Evolutionary conservation across 2,888 invertebrate genomes (phyloP).

Genomic region (Arge pagana): DNA sequence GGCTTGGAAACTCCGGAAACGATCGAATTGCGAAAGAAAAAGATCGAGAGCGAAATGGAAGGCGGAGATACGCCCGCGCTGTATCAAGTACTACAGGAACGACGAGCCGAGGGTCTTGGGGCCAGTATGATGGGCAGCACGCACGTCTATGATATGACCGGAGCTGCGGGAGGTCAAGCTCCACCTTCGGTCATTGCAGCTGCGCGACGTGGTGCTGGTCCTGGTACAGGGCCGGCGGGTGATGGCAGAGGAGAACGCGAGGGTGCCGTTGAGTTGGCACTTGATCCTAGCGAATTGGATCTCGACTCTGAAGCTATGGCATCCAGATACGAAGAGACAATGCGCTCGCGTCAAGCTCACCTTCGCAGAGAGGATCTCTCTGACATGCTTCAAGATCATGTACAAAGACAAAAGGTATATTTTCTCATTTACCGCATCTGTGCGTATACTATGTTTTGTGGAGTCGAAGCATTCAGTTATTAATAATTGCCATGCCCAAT

Average conservation of each 20-base stretch:
- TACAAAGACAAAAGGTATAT: slow-evolving; percentile 88
- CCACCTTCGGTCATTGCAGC: slow-evolving; percentile 62
- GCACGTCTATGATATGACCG: slow-evolving; percentile 94
- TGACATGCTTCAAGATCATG: slow-evolving; percentile 98
- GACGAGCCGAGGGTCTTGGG: slow-evolving; percentile 85
- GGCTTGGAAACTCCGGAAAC: slow-evolving; percentile 99
- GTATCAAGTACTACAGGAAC: slow-evolving; percentile 95
- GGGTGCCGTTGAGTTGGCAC: slow-evolving; percentile 88
- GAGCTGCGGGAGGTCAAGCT: slow-evolving; percentile 64
- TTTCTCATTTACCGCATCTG: slow-evolving; percentile 10
- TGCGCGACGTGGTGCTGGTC: slow-evolving; percentile 41
- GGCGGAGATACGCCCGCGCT: slow-evolving; percentile 92
- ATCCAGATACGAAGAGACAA: slow-evolving; percentile 92
- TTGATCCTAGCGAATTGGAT: slow-evolving; percentile 97
- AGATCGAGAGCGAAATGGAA: slow-evolving; percentile 95
- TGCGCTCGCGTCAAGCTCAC: slow-evolving; percentile 89
- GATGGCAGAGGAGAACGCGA: slow-evolving; percentile 57
- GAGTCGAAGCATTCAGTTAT: too few relatives aligned
- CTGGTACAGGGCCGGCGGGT: slow-evolving; percentile 3
- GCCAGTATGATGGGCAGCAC: slow-evolving; percentile 98
- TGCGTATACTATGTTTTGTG: slow-evolving; percentile 11
- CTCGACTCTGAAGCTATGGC: slow-evolving; percentile 96
- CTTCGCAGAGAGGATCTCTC: slow-evolving; percentile 92
- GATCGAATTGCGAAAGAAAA: slow-evolving; percentile 96
- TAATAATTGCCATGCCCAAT: too few relatives aligned